phyloP scores from a whole-genome alignment of 1,140 invertebrate species.

The Neomicropteryx cornuta region DNA sequence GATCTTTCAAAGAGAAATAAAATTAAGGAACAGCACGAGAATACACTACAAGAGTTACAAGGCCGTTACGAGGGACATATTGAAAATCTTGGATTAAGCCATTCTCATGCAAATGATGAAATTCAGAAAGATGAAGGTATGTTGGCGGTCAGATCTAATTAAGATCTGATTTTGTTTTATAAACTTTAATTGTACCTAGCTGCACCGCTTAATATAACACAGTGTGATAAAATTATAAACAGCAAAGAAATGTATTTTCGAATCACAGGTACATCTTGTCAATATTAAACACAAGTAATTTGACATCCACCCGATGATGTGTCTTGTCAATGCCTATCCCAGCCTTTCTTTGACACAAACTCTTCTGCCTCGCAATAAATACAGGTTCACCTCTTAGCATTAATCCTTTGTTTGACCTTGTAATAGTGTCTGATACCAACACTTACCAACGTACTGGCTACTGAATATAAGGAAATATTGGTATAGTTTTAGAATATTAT shows the following conservation, averaged over 20 bases:
- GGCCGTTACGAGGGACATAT: conserved; percentile 25
- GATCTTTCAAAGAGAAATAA: conserved; percentile 26
- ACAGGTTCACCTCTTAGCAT: too few relatives aligned
- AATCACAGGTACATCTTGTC: conserved; percentile 2
- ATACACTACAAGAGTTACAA: conserved; percentile 27
- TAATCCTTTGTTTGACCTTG: too few relatives aligned
- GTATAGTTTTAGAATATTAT: too few relatives aligned
- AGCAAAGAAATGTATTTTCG: background rate
- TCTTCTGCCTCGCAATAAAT: too few relatives aligned
- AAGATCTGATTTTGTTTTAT: background rate
- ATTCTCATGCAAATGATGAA: conserved; percentile 22
- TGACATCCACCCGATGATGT: conserved; percentile 6
- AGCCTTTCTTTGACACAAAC: too few relatives aligned
- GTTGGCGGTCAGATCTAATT: background rate
- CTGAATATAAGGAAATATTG: too few relatives aligned
- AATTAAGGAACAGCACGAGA: conserved; percentile 26
- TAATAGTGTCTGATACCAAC: too few relatives aligned
- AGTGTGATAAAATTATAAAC: conserved; percentile 7
- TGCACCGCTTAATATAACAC: conserved; percentile 7
- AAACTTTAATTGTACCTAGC: background rate
- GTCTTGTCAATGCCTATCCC: too few relatives aligned
- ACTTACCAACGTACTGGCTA: too few relatives aligned
- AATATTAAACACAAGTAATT: conserved; percentile 1
- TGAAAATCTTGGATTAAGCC: conserved; percentile 26
- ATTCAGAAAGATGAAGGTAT: conserved; percentile 17